Evolutionary conservation across 2,797 vertebrate genomes (phyloP).

Genomic region (Masticophis lateralis): DNA sequence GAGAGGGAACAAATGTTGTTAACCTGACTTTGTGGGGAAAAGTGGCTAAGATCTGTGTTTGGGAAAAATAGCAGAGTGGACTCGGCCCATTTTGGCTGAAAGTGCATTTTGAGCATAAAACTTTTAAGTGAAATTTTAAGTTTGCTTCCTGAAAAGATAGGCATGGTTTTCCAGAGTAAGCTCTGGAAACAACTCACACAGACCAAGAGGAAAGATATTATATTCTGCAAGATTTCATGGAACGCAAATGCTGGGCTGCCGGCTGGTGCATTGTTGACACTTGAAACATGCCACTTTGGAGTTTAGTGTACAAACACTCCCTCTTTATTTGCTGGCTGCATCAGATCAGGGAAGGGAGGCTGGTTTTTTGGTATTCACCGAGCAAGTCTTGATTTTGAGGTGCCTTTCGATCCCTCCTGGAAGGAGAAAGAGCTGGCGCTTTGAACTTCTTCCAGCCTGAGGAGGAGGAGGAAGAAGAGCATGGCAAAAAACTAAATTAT

Average conservation of each 20-base stretch:
- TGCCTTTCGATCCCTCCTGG: slow-evolving; percentile 91
- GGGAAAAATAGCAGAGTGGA: no score
- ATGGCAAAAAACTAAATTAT: background rate
- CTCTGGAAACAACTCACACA: background rate
- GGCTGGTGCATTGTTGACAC: background rate
- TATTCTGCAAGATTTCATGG: background rate
- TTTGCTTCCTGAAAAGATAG: background rate
- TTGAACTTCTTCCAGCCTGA: slow-evolving; percentile 94
- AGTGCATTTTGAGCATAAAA: background rate
- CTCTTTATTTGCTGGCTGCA: background rate
- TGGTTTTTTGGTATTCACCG: slow-evolving; percentile 72
- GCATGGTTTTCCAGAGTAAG: background rate
- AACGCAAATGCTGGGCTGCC: background rate
- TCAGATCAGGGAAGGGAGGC: background rate
- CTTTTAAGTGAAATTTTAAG: background rate
- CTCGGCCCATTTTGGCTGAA: background rate
- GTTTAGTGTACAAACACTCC: background rate
- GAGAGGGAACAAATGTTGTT: background rate
- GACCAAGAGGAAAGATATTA: background rate
- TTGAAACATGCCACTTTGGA: background rate
- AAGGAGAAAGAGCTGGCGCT: slow-evolving; percentile 92
- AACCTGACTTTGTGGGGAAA: background rate
- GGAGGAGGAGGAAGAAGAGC: background rate
- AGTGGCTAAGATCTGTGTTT: no score
- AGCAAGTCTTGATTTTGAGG: slow-evolving; percentile 95